Conservation (phyloP, 2,888 invertebrate genomes). For the Patella depressa region DNA sequence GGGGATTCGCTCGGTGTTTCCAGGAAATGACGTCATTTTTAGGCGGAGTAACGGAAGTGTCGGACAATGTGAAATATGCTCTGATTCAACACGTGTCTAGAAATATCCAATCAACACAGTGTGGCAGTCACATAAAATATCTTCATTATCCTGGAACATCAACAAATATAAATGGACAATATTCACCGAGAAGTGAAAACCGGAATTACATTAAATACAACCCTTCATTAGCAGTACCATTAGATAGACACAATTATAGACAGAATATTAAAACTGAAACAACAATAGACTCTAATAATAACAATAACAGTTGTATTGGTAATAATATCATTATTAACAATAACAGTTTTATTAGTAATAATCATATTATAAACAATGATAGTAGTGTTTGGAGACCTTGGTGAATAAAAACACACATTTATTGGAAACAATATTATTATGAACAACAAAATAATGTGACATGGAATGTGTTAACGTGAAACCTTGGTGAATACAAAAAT, state of each 20-base stretch:
- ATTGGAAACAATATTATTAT: no score
- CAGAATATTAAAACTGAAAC: no score
- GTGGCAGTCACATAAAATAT: neutral
- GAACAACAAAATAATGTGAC: no score
- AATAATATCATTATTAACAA: no score
- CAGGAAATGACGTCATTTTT: constrained; percentile 6
- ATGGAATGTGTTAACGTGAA: no score
- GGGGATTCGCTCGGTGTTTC: neutral
- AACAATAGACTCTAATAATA: neutral
- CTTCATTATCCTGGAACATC: no score
- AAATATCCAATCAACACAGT: neutral
- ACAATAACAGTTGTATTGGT: neutral
- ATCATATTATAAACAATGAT: no score
- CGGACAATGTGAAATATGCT: neutral
- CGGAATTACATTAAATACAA: neutral
- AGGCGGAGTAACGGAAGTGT: neutral
- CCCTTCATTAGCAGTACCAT: neutral
- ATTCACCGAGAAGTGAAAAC: neutral
- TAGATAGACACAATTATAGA: neutral
- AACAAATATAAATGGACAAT: neutral
- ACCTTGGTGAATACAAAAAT: no score
- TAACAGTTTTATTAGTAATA: no score
- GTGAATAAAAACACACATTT: neutral
- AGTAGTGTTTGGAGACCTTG: constrained; percentile 6
- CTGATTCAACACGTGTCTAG: neutral